These are phyloP conservation scores for Sebastes miniatus DNA, from an alignment of 2,797 vertebrate species.

Conservation along the genomic window DNA sequence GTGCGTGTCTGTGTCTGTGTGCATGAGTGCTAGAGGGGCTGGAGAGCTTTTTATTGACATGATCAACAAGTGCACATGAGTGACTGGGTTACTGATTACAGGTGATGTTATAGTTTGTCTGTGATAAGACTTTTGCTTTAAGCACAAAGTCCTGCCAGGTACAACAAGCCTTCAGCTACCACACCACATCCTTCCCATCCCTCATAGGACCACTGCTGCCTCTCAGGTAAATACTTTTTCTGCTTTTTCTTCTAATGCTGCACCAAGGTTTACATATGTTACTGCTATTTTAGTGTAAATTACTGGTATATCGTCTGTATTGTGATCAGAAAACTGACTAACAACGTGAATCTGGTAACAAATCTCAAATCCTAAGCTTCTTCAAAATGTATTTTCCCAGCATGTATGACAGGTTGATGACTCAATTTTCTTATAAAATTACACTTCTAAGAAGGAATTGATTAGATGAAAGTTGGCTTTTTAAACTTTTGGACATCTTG, in stretches of 20 bases:
- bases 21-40: background rate
- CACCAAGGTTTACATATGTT: background rate
- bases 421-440: background rate
- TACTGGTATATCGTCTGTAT: background rate
- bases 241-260: background rate
- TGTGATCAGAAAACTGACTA: background rate
- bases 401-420: background rate
- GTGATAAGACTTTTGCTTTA: constrained; percentile 66
- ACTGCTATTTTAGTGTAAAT: background rate
- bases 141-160: constrained; percentile 73
- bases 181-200: constrained; percentile 34
- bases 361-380: background rate
- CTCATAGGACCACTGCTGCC: constrained; percentile 28
- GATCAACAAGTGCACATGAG: constrained; percentile 64
- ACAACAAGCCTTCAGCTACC: background rate
- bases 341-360: background rate
- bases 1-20: background rate
- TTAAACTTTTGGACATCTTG: background rate
- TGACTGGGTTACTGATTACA: constrained; percentile 79
- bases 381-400: background rate
- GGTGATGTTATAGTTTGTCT: constrained; percentile 62
- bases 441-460: background rate
- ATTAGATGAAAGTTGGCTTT: no score
- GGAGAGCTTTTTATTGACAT: constrained; percentile 61
- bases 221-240: constrained; percentile 64